These are phyloP conservation scores for Genyomyrus donnyi DNA, from an alignment of 2,113 vertebrate genomes.

Conservation along the genomic window DNA sequence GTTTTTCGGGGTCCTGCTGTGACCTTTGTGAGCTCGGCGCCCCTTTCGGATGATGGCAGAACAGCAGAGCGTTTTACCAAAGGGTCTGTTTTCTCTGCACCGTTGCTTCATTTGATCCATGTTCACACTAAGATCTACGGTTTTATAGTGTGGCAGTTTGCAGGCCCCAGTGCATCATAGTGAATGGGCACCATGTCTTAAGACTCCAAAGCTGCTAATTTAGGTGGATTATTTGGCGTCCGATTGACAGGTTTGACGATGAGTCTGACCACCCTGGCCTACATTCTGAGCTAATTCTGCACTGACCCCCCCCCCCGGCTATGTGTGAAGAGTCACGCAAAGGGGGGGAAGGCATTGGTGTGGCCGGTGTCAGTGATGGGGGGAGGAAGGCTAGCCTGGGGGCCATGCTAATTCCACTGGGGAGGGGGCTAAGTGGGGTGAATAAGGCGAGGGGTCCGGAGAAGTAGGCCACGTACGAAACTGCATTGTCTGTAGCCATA, in stretches of 20 bases:
- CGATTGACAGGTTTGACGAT: constrained; percentile 54
- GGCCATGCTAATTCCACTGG: constrained; percentile 43
- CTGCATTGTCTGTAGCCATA: background rate
- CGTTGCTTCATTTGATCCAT: constrained; percentile 47
- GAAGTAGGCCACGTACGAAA: constrained; percentile 13
- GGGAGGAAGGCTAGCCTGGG: constrained; percentile 54
- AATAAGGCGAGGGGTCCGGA: background rate
- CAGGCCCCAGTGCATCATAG: constrained; percentile 22
- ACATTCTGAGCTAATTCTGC: constrained; percentile 61
- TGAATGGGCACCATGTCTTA: constrained; percentile 46
- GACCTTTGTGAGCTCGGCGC: constrained; percentile 60
- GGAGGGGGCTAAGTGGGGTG: constrained; percentile 23
- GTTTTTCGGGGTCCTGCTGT: constrained; percentile 58
- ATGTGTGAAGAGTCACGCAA: constrained; percentile 40
- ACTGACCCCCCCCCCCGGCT: constrained; percentile 49
- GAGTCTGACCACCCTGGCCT: constrained; percentile 52
- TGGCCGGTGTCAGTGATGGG: constrained; percentile 55
- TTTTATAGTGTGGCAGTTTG: background rate
- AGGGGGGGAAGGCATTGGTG: constrained; percentile 38
- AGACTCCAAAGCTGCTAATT: background rate
- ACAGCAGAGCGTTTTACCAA: constrained; percentile 57
- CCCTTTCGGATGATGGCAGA: constrained; percentile 58
- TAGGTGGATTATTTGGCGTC: background rate
- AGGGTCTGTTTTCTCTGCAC: constrained; percentile 50
- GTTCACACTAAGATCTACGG: constrained; percentile 29